Base-by-base conservation (phyloP, 2,113 vertebrate genomes). In the Ceratotherium simum region DNA sequence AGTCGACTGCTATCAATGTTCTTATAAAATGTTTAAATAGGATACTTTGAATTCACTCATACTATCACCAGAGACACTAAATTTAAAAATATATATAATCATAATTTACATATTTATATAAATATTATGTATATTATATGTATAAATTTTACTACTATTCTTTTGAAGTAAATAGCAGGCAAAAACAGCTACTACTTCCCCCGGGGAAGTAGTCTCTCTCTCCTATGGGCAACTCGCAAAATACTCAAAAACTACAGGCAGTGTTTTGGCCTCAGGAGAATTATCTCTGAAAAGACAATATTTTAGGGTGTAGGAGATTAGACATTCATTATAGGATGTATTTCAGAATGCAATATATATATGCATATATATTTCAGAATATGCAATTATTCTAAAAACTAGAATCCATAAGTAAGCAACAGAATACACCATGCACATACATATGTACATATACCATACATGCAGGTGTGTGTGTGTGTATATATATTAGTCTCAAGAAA, bases 151-250 rank as follows among this genome's bases (percentile, higher is more conserved):
- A 92, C 2, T 75, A 64, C 70, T n/a, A 80, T 62, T 95, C 46
- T 92, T 96, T 70, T 76, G 25, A 96, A 95, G 51, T 80, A 81
- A 86, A 92, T 82, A 86, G 13, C 46, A 88, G 88, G 9, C 62
- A 86, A 80, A 98, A 81, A 62, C 33, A 91, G n/a, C 36, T 91
- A 21, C 36, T 96, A 29, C 60, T 87, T 96, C 29, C 27, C 5
- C 21, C 6, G 82, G 54, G 76, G 21, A n/a, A n/a, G 9, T 93
- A 89, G 46, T 25, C 23, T 65, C 7, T 25, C 23, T 65, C 7
- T 78, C 29, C 13, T 62, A 56, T 81, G 56, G 60, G 6, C 72
- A 78, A n/a, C 56, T 88, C 48, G 83, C 60, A 95, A 60, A 93
- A 54, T 64, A 87, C 25, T 82, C 51, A 92, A 17, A 86, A 79